Conservation (phyloP, 2,113 vertebrate species). For the Hippocampus mohnikei region DNA sequence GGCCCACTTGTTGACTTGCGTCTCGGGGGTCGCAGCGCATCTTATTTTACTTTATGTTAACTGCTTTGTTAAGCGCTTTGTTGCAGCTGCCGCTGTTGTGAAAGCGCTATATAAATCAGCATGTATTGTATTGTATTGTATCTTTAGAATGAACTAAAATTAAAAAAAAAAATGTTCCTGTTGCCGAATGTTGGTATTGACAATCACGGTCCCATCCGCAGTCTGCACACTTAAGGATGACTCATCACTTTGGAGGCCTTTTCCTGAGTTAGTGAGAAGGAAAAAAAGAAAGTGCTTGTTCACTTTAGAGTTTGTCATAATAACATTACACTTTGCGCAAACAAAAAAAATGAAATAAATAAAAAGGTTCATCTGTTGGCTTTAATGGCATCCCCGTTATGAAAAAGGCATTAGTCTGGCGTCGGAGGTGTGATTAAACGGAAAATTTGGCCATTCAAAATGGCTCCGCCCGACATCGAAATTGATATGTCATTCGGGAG, state of each 20-base stretch:
- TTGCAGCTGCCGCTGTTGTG: no score
- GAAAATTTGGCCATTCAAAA: background rate
- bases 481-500: conserved; percentile 37
- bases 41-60: no score
- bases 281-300: background rate
- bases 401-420: background rate
- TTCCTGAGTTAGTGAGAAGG: background rate
- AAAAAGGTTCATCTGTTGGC: background rate
- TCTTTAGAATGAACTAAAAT: background rate
- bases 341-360: background rate
- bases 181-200: background rate
- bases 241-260: background rate
- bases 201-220: background rate
- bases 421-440: background rate
- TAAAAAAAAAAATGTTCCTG: no score
- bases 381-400: background rate
- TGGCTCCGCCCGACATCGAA: background rate
- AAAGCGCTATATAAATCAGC: no score
- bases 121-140: no score
- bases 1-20: background rate
- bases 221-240: background rate
- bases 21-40: background rate
- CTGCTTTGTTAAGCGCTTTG: no score
- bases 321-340: background rate
- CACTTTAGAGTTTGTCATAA: background rate